phyloP scores from a whole-genome alignment of 2,797 vertebrate species.

The Mastacembelus armatus region DNA sequence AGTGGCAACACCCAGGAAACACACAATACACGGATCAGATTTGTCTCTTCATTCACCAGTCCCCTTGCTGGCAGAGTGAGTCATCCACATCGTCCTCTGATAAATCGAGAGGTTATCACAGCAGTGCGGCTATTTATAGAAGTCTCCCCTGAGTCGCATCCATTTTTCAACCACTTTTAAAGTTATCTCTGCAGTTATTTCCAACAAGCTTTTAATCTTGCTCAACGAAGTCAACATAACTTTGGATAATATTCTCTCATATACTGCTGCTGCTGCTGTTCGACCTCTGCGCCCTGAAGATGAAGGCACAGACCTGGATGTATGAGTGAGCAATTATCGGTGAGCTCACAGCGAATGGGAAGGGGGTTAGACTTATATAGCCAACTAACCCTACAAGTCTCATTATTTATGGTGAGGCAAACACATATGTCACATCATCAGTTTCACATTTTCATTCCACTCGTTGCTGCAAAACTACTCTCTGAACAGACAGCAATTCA shows the following conservation, averaged over 20 bases:
- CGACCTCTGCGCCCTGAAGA: constrained; percentile 5
- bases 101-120: constrained; percentile 82
- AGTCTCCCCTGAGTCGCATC: constrained; percentile 61
- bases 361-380: neutral
- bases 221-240: constrained; percentile 44
- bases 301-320: constrained; percentile 13
- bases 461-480: constrained; percentile 24
- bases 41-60: constrained; percentile 60
- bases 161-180: constrained; percentile 73
- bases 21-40: too few species aligned
- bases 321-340: constrained; percentile 1
- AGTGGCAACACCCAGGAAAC: too few species aligned
- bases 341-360: constrained; percentile 1
- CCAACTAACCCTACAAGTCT: neutral
- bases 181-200: constrained; percentile 62
- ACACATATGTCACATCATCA: constrained; percentile 2
- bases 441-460: constrained; percentile 24
- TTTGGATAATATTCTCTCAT: constrained; percentile 31
- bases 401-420: neutral
- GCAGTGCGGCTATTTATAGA: constrained; percentile 79
- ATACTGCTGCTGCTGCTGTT: constrained; percentile 6
- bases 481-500: constrained; percentile 2
- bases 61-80: constrained; percentile 68
- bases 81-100: constrained; percentile 79
- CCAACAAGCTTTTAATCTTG: constrained; percentile 54